A percentile compares a stretch with the other conserved stretches of the same genome.
These are phyloP conservation scores for Notospermus geniculatus DNA, from an alignment of 1,140 invertebrate species.

Conservation along the genomic window DNA sequence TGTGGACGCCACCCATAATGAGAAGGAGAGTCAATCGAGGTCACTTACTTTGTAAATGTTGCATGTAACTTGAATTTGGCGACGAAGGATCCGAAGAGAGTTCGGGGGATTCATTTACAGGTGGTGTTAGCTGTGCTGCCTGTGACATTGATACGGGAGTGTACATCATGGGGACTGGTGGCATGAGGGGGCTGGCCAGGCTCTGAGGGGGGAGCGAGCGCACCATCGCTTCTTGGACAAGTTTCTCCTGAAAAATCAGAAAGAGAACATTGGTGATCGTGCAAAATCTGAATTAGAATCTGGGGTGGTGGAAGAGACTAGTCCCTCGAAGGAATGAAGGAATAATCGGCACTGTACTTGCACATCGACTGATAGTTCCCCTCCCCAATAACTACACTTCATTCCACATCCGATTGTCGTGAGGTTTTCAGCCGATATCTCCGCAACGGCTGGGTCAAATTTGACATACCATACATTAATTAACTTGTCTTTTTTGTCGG, in stretches of 20 bases:
- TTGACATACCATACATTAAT: too few relatives aligned
- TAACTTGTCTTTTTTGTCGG: too few relatives aligned
- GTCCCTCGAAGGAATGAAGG: too few relatives aligned
- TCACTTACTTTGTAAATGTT: conserved; percentile 47
- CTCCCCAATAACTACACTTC: too few relatives aligned
- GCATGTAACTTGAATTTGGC: conserved; percentile 36
- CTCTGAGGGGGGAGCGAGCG: conserved; percentile 37
- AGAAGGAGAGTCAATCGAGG: neutral
- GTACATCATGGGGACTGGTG: conserved; percentile 13
- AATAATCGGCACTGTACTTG: too few relatives aligned
- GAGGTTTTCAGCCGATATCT: too few relatives aligned
- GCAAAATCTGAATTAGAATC: too few relatives aligned
- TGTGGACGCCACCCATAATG: neutral
- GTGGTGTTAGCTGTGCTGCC: conserved; percentile 41
- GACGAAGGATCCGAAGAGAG: conserved; percentile 26
- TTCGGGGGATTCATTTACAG: conserved; percentile 24
- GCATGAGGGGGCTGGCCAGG: conserved; percentile 33
- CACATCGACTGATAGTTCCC: too few relatives aligned
- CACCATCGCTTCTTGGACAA: conserved; percentile 48
- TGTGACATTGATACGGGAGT: conserved; percentile 18
- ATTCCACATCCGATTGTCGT: too few relatives aligned
- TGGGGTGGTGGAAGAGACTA: too few relatives aligned
- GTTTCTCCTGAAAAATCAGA: conserved; percentile 37
- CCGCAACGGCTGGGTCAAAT: too few relatives aligned
- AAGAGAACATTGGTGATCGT: neutral